Base-by-base conservation (phyloP, 2,797 vertebrate species). In the Parotocinclus haroldoi region DNA sequence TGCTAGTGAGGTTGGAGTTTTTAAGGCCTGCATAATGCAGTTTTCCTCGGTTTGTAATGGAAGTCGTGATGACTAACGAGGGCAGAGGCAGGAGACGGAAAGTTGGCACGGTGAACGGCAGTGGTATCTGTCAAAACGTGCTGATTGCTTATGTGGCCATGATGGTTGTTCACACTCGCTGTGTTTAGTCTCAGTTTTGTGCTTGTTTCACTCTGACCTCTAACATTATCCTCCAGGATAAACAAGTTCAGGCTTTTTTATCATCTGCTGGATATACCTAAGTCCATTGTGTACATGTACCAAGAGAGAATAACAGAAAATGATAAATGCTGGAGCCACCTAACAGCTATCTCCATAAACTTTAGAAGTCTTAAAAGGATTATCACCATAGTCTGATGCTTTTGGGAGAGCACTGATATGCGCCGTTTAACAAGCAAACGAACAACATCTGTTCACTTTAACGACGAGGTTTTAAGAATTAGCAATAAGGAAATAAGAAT, bases 171-270 rank as follows among this genome's bases (percentile, higher is more conserved):
- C 39, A 42, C 53, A n/a, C 50, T 46, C 48, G 51, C 53, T 9
- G 38, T 57, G 66, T 78, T 78, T 70, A 72, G 57, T 64, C 66
- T 72, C 39, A 10, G 40, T 45, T 44, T 57, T 50, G 54, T 14
- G 45, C 63, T 63, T 37, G 61, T 72, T 68, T 64, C 60, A 17
- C 51, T 68, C 36, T 67, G 69, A 72, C 72, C 69, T 74, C 61
- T 56, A 54, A 48, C 66, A 38, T 65, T 57, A 75, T 72, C 72
- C 37, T 18, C 52, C 18, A 44, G 10, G 19, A 63, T 51, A 71
- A 77, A 42, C 59, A 53, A 9, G 16, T 16, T 44, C 27, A 19
- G 42, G 10, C 17, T 27, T 19, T 8, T 14, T 45, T 4, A 14
- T 6, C 12, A 53, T 46, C 10, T 46, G 40, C 16, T 17, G 37